A percentile compares a stretch with the other conserved stretches of the same genome.
Evolutionary conservation across 2,113 vertebrate genomes (phyloP).

Genomic region (Noturus placidus): DNA sequence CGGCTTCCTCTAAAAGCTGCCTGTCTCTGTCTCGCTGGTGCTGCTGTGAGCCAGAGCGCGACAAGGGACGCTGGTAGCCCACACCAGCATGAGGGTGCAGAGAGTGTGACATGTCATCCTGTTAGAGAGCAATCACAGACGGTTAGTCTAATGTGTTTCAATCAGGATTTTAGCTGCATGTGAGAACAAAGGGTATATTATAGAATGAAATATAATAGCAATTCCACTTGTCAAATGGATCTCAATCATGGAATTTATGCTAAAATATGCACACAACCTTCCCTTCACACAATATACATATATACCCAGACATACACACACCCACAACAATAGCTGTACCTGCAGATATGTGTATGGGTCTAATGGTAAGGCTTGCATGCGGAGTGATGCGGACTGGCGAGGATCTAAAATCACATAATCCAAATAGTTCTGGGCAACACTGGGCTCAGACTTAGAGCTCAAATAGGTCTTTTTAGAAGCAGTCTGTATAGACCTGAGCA

Average conservation of each 20-base stretch:
- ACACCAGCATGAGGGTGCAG: slow-evolving; percentile 59
- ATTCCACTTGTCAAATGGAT: not conserved
- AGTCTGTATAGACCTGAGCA: slow-evolving; percentile 34
- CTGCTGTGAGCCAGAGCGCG: slow-evolving; percentile 71
- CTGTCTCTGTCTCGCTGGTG: slow-evolving; percentile 66
- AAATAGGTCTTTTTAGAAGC: slow-evolving; percentile 56
- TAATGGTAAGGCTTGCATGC: slow-evolving; percentile 77
- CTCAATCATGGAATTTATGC: not conserved
- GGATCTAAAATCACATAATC: slow-evolving; percentile 84
- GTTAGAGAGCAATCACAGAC: slow-evolving; percentile 61
- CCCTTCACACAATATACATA: not conserved
- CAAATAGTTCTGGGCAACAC: slow-evolving; percentile 78
- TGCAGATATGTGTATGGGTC: slow-evolving; percentile 86
- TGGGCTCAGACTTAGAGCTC: slow-evolving; percentile 60
- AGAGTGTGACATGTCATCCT: slow-evolving; percentile 72
- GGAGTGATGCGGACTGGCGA: slow-evolving; percentile 70
- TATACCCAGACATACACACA: not conserved
- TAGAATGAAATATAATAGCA: not conserved
- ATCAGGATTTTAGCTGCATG: not conserved
- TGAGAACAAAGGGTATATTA: not conserved
- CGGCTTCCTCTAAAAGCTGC: slow-evolving; percentile 83
- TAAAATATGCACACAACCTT: not conserved
- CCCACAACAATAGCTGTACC: slow-evolving; percentile 64
- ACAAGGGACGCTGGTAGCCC: slow-evolving; percentile 67
- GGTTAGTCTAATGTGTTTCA: not conserved